Percentiles rank a stretch among this genome's conserved stretches.
Conservation (phyloP, 2,888 invertebrate genomes). For the Entomobrya proxima region DNA sequence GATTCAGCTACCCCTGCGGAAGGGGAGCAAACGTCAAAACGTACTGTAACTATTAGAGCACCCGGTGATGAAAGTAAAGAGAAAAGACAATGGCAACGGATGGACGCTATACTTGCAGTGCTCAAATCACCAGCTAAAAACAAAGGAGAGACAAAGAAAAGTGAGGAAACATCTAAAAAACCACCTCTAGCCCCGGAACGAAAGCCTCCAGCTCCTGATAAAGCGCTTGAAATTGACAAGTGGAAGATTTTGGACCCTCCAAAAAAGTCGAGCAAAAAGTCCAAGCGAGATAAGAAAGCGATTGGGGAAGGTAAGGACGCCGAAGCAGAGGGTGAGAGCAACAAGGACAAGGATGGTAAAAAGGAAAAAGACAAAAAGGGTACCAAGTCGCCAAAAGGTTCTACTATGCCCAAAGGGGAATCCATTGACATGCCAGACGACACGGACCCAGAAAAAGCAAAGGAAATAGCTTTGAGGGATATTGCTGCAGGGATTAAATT, state of each 20-base stretch:
- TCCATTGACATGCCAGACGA: not conserved
- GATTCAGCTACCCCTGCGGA: not conserved
- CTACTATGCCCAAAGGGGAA: not conserved
- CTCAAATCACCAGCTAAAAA: not conserved
- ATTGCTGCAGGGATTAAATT: not conserved
- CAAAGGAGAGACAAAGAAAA: not conserved
- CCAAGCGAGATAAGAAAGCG: not conserved
- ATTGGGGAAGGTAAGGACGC: not conserved
- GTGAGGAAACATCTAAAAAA: not conserved
- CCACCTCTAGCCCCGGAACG: not conserved
- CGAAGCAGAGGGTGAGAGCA: not conserved
- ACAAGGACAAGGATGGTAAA: not conserved
- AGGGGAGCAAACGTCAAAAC: not conserved
- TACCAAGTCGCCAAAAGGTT: not conserved
- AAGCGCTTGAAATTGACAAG: not conserved
- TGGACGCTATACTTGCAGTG: too few species aligned
- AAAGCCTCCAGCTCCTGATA: not conserved
- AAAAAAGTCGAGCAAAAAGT: not conserved
- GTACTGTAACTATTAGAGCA: not conserved
- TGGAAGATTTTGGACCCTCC: constrained; percentile 18
- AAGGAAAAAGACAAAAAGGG: not conserved
- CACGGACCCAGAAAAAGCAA: not conserved
- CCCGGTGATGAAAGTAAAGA: not conserved
- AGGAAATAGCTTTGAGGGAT: not conserved
- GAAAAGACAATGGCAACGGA: not conserved